Evolutionary conservation across 2,797 vertebrate genomes (phyloP).

Genomic region (Tauraco hartlaubi): DNA sequence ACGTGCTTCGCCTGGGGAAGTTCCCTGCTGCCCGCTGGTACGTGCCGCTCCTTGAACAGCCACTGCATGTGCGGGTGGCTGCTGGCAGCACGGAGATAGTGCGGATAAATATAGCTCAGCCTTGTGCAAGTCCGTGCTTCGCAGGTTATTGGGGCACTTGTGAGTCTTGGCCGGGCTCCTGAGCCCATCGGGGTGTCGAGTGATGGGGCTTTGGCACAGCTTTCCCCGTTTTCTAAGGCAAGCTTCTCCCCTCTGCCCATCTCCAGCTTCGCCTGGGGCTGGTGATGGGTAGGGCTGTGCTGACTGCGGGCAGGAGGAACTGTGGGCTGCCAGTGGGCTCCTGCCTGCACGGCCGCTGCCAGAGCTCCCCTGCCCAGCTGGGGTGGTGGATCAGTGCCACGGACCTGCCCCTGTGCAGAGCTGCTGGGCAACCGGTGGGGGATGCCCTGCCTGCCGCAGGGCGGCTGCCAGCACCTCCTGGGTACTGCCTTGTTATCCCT

Average conservation of each 20-base stretch:
- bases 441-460: too few species aligned
- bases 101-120: background rate
- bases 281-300: background rate
- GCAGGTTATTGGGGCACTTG: background rate
- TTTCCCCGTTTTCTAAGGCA: background rate
- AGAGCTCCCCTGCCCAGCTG: too few species aligned
- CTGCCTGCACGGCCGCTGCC: background rate
- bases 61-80: background rate
- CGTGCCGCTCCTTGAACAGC: background rate
- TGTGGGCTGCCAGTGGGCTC: background rate
- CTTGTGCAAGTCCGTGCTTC: background rate
- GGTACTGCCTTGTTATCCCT: background rate
- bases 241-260: background rate
- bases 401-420: background rate
- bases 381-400: background rate
- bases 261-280: background rate
- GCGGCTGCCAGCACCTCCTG: background rate
- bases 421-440: background rate
- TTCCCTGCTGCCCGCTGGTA: background rate
- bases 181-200: fast-evolving
- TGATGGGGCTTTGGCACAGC: background rate
- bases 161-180: background rate
- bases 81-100: background rate
- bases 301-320: background rate
- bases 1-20: background rate